Evolutionary conservation across 1,140 invertebrate genomes (phyloP), one percentile per base, ranked within the genome.

Genomic region (Lepidurus packardi): DNA sequence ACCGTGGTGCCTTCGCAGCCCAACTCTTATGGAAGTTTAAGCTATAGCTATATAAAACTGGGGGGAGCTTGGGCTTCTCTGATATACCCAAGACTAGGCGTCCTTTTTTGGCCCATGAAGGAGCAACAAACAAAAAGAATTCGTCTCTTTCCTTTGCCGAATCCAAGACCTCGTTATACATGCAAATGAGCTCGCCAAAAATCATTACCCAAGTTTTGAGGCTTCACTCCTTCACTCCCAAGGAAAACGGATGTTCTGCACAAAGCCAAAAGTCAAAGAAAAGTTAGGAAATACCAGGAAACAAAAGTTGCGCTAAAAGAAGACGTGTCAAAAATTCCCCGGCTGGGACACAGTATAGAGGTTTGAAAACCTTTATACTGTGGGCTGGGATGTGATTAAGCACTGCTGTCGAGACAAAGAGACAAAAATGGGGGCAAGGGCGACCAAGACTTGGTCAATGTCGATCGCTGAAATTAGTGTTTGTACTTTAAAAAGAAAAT

Each of bases 101-200:
- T 65, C 21, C 21, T 65, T 65, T 47, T 47, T 47, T 47, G 53
- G 53, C 53, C 21, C 21, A 65, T 21, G 53, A 65, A 65, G 21
- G 6, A 65, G 8, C 53, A 65, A 65, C 53, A 65, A 65, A 7
- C 1, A 65, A 7, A 21, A 65, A 7, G 13, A 11, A 65, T 0
- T n/a, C 6, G n/a, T 7, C 53, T 13, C 53, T 21, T 65, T 16
- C 21, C 53, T 21, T 65, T 21, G 6, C 4, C 9, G 53, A 21
- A 65, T 65, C 53, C 53, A 65, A 34, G 21, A 65, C 53, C 53
- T 65, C 53, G 53, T 65, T 65, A 65, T 65, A 65, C 53, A 65
- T 65, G 53, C 53, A 65, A 65, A 65, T 65, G 16, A 65, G 53
- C 53, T 65, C 53, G 53, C 53, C 53, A 65, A 65, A 65, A 65